phyloP scores from a whole-genome alignment of 2,797 vertebrate genomes.

The Sebastes miniatus region DNA sequence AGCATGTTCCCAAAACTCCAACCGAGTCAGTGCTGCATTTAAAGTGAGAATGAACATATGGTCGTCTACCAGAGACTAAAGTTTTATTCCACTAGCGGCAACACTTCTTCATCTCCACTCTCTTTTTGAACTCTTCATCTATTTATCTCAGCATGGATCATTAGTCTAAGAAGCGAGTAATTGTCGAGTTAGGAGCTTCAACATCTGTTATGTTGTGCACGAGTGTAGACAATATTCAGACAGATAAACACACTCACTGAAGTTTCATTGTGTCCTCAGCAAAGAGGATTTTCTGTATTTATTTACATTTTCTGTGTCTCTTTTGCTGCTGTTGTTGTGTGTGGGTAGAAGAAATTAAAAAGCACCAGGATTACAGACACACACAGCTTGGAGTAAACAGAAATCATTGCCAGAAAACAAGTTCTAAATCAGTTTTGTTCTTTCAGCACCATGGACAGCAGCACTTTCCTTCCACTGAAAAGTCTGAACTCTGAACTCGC shows the following conservation, averaged over 20 bases:
- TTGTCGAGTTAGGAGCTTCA: constrained; percentile 30
- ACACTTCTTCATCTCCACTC: constrained; percentile 12
- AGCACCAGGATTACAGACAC: background rate
- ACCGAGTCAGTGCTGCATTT: constrained; percentile 23
- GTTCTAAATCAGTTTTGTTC: background rate
- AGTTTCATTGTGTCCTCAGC: background rate
- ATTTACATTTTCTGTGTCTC: constrained; percentile 4
- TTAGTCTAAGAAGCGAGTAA: constrained; percentile 42
- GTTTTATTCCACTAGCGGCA: constrained; percentile 17
- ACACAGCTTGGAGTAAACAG: background rate
- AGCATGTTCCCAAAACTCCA: constrained; percentile 16
- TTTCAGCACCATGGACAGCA: background rate
- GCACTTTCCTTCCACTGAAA: background rate
- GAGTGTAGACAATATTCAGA: background rate
- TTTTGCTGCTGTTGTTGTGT: background rate
- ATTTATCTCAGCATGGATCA: constrained; percentile 49
- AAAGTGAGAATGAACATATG: constrained; percentile 43
- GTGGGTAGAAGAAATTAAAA: background rate
- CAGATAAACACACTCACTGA: background rate
- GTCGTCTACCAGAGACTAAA: constrained; percentile 17
- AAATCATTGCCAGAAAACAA: background rate
- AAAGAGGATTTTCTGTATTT: constrained; percentile 6
- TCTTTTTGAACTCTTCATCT: constrained; percentile 23
- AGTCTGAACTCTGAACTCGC: background rate
- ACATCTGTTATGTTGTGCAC: constrained; percentile 36